Conservation (phyloP, 2,797 vertebrate genomes). For the Cirrhinus molitorella region DNA sequence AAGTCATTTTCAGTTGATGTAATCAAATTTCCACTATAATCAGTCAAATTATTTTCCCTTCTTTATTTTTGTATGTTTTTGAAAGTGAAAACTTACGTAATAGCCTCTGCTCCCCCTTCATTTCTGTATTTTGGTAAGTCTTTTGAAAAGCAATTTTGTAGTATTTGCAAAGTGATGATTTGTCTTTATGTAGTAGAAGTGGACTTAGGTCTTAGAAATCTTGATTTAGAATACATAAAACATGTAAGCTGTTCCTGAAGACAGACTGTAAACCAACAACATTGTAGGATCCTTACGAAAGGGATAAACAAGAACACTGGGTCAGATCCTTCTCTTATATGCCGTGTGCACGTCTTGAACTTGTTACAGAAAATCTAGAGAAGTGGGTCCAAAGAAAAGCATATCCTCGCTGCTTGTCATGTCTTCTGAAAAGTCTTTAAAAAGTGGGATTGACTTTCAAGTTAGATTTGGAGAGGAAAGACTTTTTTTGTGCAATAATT, state of each 20-base stretch:
- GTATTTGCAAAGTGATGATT: background rate
- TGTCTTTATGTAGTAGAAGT: background rate
- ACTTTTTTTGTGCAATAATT: constrained; percentile 79
- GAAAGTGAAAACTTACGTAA: background rate
- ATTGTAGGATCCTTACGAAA: constrained; percentile 51
- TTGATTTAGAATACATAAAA: constrained; percentile 10
- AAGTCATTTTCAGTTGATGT: background rate
- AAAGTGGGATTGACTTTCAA: constrained; percentile 78
- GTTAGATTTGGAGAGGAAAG: constrained; percentile 74
- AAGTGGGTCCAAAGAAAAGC: constrained; percentile 40
- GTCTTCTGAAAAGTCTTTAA: constrained; percentile 70
- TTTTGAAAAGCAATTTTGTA: constrained; percentile 9
- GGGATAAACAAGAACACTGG: constrained; percentile 19
- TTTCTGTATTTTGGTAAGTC: background rate
- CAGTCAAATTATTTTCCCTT: constrained; percentile 10
- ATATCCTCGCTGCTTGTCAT: constrained; percentile 66
- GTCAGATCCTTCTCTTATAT: constrained; percentile 56
- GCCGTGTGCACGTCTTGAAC: constrained; percentile 65
- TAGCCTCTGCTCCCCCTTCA: background rate
- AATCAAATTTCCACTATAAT: constrained; percentile 26
- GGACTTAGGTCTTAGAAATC: no score
- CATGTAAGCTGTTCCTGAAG: constrained; percentile 47
- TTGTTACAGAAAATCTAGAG: constrained; percentile 64
- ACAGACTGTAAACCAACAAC: constrained; percentile 52
- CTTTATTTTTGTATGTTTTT: background rate